A percentile compares a stretch with the other conserved stretches of the same genome.
phyloP scores from a whole-genome alignment of 2,797 vertebrate genomes.

The Clamator glandarius region DNA sequence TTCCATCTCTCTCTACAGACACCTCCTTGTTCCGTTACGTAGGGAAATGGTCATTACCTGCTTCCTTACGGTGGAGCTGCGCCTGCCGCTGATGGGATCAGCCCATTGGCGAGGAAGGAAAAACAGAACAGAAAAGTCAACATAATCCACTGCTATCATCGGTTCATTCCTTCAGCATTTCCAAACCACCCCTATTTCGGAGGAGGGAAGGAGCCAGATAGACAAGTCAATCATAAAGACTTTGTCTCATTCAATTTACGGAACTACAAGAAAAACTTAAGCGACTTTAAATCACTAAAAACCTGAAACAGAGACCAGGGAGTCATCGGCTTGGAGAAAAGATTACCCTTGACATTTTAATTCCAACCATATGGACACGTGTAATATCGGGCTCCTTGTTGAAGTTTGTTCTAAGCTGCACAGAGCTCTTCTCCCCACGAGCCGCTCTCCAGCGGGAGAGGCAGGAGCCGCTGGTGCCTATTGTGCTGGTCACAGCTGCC shows the following conservation, averaged over 20 bases:
- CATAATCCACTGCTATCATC: not conserved
- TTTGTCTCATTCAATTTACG: not conserved
- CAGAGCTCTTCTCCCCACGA: not conserved
- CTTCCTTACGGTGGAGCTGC: slow-evolving; percentile 91
- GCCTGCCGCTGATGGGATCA: slow-evolving; percentile 78
- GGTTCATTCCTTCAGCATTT: fast-evolving
- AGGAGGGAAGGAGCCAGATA: not conserved
- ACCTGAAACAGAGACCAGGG: not conserved
- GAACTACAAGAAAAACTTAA: not conserved
- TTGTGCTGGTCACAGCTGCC: not conserved
- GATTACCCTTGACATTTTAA: not conserved
- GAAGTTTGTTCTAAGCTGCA: not conserved
- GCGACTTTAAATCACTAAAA: not conserved
- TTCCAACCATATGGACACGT: not conserved
- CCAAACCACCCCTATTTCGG: fast-evolving
- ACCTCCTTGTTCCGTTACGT: fast-evolving
- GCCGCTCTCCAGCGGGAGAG: not conserved
- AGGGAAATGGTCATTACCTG: slow-evolving; percentile 85
- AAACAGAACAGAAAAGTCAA: slow-evolving; percentile 38
- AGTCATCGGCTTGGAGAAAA: not conserved
- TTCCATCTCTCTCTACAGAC: not conserved
- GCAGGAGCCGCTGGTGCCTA: not conserved
- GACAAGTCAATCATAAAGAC: not conserved
- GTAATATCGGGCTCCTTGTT: not conserved
- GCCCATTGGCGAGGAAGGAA: not conserved